A percentile compares a stretch with the other conserved stretches of the same genome.
Conservation (phyloP, 2,888 invertebrate species). For the Thymelicus lineola region DNA sequence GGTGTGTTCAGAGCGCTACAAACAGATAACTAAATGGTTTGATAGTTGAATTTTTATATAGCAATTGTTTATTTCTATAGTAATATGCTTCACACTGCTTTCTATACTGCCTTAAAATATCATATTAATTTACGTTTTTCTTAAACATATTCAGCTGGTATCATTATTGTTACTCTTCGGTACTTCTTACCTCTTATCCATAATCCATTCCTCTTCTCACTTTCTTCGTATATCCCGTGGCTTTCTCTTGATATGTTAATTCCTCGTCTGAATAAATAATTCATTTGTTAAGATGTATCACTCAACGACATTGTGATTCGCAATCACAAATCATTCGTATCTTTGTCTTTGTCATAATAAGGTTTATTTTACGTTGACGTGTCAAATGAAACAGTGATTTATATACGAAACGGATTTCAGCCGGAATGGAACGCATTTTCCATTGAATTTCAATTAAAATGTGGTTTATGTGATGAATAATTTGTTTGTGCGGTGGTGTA, state of each 20-base stretch:
- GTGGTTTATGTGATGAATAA: constrained; percentile 37
- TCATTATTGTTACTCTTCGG: background rate
- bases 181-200: constrained; percentile 25
- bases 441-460: constrained; percentile 39
- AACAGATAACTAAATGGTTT: no score
- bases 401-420: constrained; percentile 33
- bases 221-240: constrained; percentile 33
- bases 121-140: background rate
- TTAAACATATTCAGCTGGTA: background rate
- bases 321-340: constrained; percentile 23
- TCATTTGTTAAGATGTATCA: constrained; percentile 78
- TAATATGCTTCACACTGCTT: background rate
- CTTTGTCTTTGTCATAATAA: constrained; percentile 25
- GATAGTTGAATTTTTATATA: no score
- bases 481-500: constrained; percentile 28
- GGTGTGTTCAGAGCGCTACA: no score
- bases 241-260: constrained; percentile 80
- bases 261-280: constrained; percentile 81
- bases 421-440: constrained; percentile 38
- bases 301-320: constrained; percentile 66
- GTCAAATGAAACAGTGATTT: constrained; percentile 34
- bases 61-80: no score
- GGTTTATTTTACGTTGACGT: constrained; percentile 32
- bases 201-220: constrained; percentile 2
- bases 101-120: background rate